Percentiles rank a stretch among this genome's conserved stretches.
These are phyloP conservation scores for Drosophila pegasa DNA, from an alignment of 2,888 invertebrate species.

Conservation along the genomic window DNA sequence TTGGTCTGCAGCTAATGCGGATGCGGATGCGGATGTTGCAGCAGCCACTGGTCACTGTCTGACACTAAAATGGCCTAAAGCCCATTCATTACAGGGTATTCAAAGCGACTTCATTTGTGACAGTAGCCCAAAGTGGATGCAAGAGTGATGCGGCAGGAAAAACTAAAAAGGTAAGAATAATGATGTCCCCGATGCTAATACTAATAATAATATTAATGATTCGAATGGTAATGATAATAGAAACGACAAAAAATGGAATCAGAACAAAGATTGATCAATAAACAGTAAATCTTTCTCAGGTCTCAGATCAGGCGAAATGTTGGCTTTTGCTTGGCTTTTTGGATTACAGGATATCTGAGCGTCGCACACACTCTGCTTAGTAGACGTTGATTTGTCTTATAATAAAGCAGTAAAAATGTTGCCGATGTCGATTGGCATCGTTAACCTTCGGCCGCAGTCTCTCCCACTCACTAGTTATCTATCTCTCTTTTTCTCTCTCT, in stretches of 20 bases:
- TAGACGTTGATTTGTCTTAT: constrained; percentile 44
- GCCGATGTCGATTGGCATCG: constrained; percentile 50
- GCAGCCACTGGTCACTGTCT: constrained; percentile 18
- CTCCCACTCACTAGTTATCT: background rate
- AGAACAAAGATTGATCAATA: background rate
- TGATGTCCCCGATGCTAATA: background rate
- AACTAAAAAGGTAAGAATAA: background rate
- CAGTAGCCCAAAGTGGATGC: no score
- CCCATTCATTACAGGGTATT: background rate
- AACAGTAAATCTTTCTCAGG: background rate
- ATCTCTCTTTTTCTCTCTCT: background rate
- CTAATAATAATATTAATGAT: background rate
- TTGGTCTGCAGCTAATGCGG: constrained; percentile 40
- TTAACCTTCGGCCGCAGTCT: constrained; percentile 42
- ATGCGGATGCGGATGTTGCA: constrained; percentile 54
- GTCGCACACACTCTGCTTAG: background rate
- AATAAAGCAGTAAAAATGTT: constrained; percentile 73
- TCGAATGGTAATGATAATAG: no score
- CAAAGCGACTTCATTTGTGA: background rate
- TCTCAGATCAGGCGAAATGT: background rate
- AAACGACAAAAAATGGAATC: background rate
- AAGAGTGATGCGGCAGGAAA: background rate
- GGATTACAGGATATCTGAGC: constrained; percentile 19
- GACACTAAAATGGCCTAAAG: constrained; percentile 14
- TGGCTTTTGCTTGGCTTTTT: background rate